Percentiles rank a stretch among this genome's conserved stretches.
Evolutionary conservation across 2,888 invertebrate genomes (phyloP).

Genomic region (Belgica antarctica): DNA sequence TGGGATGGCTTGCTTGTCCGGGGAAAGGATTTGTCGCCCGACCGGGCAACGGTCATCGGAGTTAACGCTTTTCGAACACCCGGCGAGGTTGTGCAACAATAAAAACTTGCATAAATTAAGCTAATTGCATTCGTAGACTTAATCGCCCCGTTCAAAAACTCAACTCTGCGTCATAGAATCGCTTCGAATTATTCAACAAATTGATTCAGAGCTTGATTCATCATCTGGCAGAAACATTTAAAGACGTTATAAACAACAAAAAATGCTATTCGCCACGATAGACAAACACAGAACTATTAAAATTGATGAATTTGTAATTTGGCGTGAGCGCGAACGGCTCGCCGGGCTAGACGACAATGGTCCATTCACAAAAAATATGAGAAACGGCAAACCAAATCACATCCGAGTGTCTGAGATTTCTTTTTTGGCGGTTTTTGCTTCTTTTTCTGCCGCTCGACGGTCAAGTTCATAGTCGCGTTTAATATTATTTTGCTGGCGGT

Average conservation of each 20-base stretch:
- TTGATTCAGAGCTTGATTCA: too few relatives aligned
- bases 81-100: too few relatives aligned
- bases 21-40: too few relatives aligned
- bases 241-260: constrained; percentile 8
- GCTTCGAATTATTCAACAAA: too few relatives aligned
- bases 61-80: too few relatives aligned
- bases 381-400: constrained; percentile 24
- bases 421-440: constrained; percentile 14
- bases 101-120: too few relatives aligned
- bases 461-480: constrained; percentile 39
- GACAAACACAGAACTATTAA: constrained; percentile 23
- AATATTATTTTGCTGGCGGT: constrained; percentile 35
- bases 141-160: too few relatives aligned
- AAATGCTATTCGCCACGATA: constrained; percentile 18
- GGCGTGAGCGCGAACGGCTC: constrained; percentile 11
- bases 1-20: too few relatives aligned
- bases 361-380: constrained; percentile 25
- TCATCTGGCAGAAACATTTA: too few relatives aligned
- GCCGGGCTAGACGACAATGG: constrained; percentile 19
- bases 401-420: constrained; percentile 14
- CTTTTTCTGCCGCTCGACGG: constrained; percentile 31
- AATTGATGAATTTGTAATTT: constrained; percentile 35
- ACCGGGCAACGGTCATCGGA: too few relatives aligned
- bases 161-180: too few relatives aligned
- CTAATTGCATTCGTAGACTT: too few relatives aligned